Base-by-base conservation (phyloP, 2,113 vertebrate genomes). In the Mus pahari region DNA sequence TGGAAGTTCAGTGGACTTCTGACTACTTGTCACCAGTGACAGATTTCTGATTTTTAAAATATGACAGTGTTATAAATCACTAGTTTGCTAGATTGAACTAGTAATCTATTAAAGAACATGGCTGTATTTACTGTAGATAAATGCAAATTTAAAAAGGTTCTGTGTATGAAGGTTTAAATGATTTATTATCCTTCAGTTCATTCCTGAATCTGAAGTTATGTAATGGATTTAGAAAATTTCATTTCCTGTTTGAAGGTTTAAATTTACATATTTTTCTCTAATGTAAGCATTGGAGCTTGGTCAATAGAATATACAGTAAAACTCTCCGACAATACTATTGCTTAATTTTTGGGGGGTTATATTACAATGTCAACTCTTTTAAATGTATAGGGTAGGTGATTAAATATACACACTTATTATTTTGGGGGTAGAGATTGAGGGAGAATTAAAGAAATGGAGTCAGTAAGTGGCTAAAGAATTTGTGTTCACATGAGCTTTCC, bases 1-100 rank as follows among this genome's bases (percentile, higher is more conserved):
- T 97, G 58, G 93, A 96, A 98, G 96, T 98, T 86, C 36, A 97
- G 92, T 97, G 97, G 97, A 94, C 96, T 98, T 98, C 96, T 97
- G 94, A 96, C 92, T 95, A 94, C 97, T 97, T 98, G 97, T 98
- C 98, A 98, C 88, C 96, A 97, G 94, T 99, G 99, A 99, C 98
- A 98, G 98, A 99, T 99, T 98, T 98, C 98, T 98, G 98, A 98
- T 98, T 99, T 98, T 94, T 97, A 94, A 98, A 97, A 98, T 92
- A 94, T 98, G 98, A 98, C 98, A 98, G 96, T 96, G 28, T 97
- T 98, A 97, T 99, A 99, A 99, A 99, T 99, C 99, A 99, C 91
- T 98, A 97, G 96, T 98, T 98, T 98, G 98, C 98, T 97, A 98
- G 98, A 98, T 98, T 98, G 98, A 98, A 98, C 98, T 98, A 97